Evolutionary conservation across 2,113 vertebrate genomes (phyloP), one percentile per base, ranked within the genome.

Genomic region (Psilopogon haemacephalus): DNA sequence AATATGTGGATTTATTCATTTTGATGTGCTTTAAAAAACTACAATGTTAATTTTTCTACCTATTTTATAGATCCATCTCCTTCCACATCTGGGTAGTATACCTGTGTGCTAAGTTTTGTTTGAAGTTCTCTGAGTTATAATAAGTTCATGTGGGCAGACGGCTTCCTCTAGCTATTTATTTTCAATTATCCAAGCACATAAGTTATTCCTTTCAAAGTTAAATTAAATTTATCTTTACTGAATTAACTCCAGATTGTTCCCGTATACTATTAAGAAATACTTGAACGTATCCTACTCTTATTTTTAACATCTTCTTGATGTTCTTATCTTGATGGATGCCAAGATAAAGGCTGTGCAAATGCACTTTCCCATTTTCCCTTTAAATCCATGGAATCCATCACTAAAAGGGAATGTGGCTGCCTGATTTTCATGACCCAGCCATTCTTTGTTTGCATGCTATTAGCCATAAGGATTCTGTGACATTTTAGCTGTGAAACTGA

Each of bases 91-190:
- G 27, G 26, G 18, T 46, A 60, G 87, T 78, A 63, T 56, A 93
- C 75, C 56, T 70, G n/a, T 65, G 59, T 54, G 44, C 52, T 75
- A 12, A 5, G 21, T 73, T 94, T 84, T 86, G 58, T 38, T 78
- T 91, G 46, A 71, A 55, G n/a, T 73, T 94, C 54, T 89, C 35
- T 81, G 88, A 89, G 73, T 81, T 48, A 92, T 69, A 89, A 92
- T 44, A 78, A 86, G 65, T 86, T 73, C 27, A 70, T 94, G 54
- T 77, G 80, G 69, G 78, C 77, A 85, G 89, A 58, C 68, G 76
- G 72, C 50, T 96, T 97, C 90, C 84, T 94, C 87, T 93, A 80
- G 17, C 73, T 92, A 65, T 82, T 89, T 93, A 55, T 95, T 95
- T 86, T 60, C 28, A 80, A 92, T 89, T 75, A 74, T 90, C 85